A percentile compares a stretch with the other conserved stretches of the same genome.
Conservation (phyloP, 2,888 invertebrate genomes). For the Idaea aversata region DNA sequence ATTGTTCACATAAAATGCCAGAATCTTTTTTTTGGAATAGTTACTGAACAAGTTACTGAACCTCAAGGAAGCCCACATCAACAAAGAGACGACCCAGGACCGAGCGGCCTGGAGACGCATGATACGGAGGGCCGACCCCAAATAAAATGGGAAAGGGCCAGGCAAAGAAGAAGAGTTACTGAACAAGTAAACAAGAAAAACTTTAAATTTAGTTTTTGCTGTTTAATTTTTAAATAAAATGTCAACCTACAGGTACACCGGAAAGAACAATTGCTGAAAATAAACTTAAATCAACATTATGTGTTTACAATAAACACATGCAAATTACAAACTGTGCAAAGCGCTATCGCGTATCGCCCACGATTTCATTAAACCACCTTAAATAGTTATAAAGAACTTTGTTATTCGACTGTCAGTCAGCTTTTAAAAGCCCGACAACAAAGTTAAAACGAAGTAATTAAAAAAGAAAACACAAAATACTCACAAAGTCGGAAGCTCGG, state of each 20-base stretch:
- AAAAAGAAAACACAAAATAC: slow-evolving; percentile 81
- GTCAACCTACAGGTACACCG: neutral
- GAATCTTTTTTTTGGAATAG: too few species aligned
- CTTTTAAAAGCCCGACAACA: slow-evolving; percentile 76
- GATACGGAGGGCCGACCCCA: too few species aligned
- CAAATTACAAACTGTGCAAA: slow-evolving; percentile 50
- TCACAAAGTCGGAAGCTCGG: slow-evolving; percentile 79
- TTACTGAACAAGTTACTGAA: too few species aligned
- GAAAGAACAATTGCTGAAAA: neutral
- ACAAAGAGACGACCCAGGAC: too few species aligned
- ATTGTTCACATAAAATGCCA: too few species aligned
- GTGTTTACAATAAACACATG: slow-evolving; percentile 22
- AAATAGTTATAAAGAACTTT: slow-evolving; percentile 77
- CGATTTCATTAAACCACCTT: slow-evolving; percentile 72
- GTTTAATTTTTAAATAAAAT: too few species aligned
- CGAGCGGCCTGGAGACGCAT: too few species aligned
- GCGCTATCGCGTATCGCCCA: slow-evolving; percentile 56
- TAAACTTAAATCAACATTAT: slow-evolving; percentile 13
- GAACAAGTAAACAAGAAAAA: too few species aligned
- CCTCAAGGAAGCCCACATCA: too few species aligned
- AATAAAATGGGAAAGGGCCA: too few species aligned
- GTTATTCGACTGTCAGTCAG: slow-evolving; percentile 79
- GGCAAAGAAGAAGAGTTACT: too few species aligned
- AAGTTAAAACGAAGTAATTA: slow-evolving; percentile 81
- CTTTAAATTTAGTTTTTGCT: too few species aligned